A percentile compares a stretch with the other conserved stretches of the same genome.
Conservation (phyloP, 1,140 invertebrate species). For the Drosophila obscura region DNA sequence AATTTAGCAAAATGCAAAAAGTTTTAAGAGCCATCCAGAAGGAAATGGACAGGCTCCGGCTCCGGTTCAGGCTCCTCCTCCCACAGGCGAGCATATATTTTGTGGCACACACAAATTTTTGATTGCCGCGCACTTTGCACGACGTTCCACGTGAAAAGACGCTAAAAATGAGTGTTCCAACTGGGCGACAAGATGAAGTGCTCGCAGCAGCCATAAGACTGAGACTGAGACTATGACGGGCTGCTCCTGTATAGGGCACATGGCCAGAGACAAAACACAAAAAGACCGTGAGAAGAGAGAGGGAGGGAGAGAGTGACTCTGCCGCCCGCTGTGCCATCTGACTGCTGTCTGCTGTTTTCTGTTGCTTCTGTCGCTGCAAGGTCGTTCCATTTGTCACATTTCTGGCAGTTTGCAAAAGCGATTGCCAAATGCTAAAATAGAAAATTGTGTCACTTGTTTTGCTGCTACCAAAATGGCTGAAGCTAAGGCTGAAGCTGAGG, state of each 20-base stretch:
- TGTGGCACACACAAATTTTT: conserved; percentile 36
- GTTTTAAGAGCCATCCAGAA: conserved; percentile 26
- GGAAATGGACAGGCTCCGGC: conserved; percentile 33
- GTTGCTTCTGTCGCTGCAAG: conserved; percentile 34
- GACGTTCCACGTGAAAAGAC: conserved; percentile 38
- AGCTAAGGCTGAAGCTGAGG: neutral
- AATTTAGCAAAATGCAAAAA: conserved; percentile 33
- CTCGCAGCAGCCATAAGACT: conserved; percentile 29
- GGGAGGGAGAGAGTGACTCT: conserved; percentile 9
- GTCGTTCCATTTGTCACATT: conserved; percentile 62
- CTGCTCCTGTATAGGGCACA: conserved; percentile 10
- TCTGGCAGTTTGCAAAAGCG: conserved; percentile 54
- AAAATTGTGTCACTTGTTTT: conserved; percentile 64
- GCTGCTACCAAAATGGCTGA: conserved; percentile 2
- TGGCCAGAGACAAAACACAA: conserved; percentile 40
- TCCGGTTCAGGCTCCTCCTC: neutral
- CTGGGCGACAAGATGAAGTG: conserved; percentile 41
- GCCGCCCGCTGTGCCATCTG: conserved; percentile 26
- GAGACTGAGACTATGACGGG: conserved; percentile 29
- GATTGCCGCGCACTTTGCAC: conserved; percentile 62
- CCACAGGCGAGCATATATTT: conserved; percentile 56
- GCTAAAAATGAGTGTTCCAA: conserved; percentile 47
- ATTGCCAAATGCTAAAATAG: conserved; percentile 59
- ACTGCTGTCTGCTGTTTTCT: too few relatives aligned
- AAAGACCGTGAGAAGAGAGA: conserved; percentile 31